These are phyloP conservation scores for Anseranas semipalmata DNA, from an alignment of 2,113 vertebrate species.

Conservation along the genomic window DNA sequence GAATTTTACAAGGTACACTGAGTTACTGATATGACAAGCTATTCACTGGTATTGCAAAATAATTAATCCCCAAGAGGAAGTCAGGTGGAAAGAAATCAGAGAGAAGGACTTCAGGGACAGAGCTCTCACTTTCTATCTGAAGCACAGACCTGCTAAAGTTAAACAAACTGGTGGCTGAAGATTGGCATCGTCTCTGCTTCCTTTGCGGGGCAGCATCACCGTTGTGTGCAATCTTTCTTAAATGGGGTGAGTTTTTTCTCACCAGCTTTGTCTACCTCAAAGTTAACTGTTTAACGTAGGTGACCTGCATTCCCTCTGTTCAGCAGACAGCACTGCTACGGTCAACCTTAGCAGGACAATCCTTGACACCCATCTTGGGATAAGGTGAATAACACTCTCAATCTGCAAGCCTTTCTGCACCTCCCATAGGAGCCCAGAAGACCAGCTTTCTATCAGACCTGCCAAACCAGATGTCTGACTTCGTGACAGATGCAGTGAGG, in stretches of 20 bases:
- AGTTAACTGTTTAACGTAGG: neutral
- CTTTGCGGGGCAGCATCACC: neutral
- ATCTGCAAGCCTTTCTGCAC: neutral
- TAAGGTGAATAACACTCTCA: neutral
- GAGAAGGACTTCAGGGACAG: neutral
- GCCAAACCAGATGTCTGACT: neutral
- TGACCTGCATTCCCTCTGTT: neutral
- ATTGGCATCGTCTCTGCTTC: neutral
- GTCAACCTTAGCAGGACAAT: neutral
- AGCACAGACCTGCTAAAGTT: neutral
- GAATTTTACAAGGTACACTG: neutral
- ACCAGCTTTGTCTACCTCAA: neutral
- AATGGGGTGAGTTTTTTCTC: neutral
- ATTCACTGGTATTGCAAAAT: neutral
- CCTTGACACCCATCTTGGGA: neutral
- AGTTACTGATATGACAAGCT: neutral
- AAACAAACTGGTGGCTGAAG: neutral
- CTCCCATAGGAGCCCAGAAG: neutral
- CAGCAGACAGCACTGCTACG: accelerated
- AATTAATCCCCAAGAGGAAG: neutral
- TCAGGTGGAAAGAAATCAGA: neutral
- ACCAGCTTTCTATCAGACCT: neutral
- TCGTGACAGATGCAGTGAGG: neutral
- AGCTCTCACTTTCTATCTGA: neutral
- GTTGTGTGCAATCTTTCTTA: neutral